These are phyloP conservation scores for Amphimedon queenslandica DNA, from an alignment of 37 sponge, comb jelly and placozoan genomes.

Conservation along the genomic window DNA sequence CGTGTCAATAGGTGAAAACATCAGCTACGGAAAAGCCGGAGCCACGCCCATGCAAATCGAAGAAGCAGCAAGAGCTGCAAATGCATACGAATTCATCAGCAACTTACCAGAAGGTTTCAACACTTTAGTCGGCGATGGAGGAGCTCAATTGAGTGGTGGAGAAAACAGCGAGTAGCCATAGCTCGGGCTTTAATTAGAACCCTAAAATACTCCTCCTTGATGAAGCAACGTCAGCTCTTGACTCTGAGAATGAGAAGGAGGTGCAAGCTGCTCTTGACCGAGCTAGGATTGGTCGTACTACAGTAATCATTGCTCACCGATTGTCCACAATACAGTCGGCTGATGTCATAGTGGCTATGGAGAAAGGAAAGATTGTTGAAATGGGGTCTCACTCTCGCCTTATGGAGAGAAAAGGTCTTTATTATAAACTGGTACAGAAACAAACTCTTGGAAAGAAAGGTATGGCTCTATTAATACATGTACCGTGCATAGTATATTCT, in stretches of 20 bases:
- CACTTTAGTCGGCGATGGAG: conserved; percentile 68
- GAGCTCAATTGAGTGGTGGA: conserved; percentile 71
- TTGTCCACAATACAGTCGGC: conserved; percentile 61
- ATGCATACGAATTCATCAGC: conserved; percentile 56
- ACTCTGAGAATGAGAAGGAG: conserved; percentile 59
- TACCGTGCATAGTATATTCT: too few relatives aligned
- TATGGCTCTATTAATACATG: too few relatives aligned
- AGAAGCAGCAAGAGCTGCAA: conserved; percentile 52
- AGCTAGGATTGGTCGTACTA: conserved; percentile 38
- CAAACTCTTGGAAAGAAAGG: too few relatives aligned
- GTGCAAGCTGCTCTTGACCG: conserved; percentile 68
- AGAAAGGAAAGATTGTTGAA: conserved; percentile 44
- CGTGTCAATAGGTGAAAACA: conserved; percentile 80
- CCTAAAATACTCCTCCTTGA: conserved; percentile 66
- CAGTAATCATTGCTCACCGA: conserved; percentile 58
- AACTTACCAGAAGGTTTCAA: conserved; percentile 53
- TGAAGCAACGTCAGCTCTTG: conserved; percentile 80
- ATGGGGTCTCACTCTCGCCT: conserved; percentile 70
- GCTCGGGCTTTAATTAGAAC: too few relatives aligned
- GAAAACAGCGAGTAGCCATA: conserved; percentile 75
- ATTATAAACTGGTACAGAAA: conserved; percentile 91
- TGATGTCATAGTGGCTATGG: conserved; percentile 24
- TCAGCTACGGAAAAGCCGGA: conserved; percentile 57
- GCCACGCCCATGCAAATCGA: conserved; percentile 48
- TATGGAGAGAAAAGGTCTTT: conserved; percentile 72